Conservation (phyloP, 2,888 invertebrate species). For the Agriopis leucophaearia region DNA sequence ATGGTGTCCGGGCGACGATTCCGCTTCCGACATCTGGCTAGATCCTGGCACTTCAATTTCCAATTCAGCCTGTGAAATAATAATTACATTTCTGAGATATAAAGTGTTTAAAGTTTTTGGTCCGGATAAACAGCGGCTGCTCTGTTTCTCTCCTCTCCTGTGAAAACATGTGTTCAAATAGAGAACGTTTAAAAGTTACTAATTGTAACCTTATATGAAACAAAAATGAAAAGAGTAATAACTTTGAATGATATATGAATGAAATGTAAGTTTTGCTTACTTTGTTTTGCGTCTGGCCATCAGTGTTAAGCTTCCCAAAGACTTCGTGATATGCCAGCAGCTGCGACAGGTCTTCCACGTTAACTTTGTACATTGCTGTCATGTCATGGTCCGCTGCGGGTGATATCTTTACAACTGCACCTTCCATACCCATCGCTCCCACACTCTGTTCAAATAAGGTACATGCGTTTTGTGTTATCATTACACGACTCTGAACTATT, state of each 20-base stretch:
- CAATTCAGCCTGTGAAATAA: conserved; percentile 65
- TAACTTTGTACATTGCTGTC: conserved; percentile 93
- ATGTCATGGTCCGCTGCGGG: conserved; percentile 90
- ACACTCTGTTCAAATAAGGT: conserved; percentile 65
- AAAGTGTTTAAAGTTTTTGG: too few species aligned
- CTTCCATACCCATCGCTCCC: conserved; percentile 87
- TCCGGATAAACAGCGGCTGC: too few species aligned
- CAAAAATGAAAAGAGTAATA: too few species aligned
- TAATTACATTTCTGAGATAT: too few species aligned
- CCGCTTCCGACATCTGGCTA: conserved; percentile 84
- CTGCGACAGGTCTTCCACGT: conserved; percentile 94
- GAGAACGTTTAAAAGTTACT: too few species aligned
- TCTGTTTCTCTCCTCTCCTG: too few species aligned
- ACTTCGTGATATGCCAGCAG: conserved; percentile 95
- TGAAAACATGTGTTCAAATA: too few species aligned
- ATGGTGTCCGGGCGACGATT: conserved; percentile 89
- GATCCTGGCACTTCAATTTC: conserved; percentile 84
- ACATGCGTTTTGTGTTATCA: too few species aligned
- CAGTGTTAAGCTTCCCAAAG: conserved; percentile 82
- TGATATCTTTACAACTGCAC: conserved; percentile 91
- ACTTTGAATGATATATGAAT: too few species aligned
- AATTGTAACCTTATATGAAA: too few species aligned
- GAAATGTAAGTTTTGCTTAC: conserved; percentile 55
- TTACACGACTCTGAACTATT: too few species aligned
- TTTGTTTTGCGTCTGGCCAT: conserved; percentile 71